Conservation (phyloP, 2,113 vertebrate species). For the Solenodon paradoxus region DNA sequence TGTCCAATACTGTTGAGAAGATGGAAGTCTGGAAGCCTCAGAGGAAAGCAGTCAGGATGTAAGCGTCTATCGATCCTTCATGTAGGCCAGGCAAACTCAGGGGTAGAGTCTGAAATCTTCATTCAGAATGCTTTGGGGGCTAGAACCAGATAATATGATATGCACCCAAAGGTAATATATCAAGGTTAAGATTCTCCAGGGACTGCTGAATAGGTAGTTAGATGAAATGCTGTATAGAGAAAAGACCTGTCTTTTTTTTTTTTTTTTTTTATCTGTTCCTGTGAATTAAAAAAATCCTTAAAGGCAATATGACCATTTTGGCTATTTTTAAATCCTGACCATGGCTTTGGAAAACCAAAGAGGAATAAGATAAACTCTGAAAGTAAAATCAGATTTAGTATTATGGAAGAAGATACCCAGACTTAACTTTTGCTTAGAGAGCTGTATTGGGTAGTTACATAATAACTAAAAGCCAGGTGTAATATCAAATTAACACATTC, state of each 20-base stretch:
- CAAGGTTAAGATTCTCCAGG: constrained; percentile 47
- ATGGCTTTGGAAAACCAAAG: constrained; percentile 35
- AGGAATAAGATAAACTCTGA: background rate
- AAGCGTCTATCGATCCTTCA: background rate
- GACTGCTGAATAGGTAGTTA: constrained; percentile 8
- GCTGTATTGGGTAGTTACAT: background rate
- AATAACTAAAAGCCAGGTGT: background rate
- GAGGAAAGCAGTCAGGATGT: background rate
- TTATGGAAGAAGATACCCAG: constrained; percentile 21
- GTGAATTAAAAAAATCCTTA: background rate
- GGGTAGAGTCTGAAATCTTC: background rate
- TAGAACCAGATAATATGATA: constrained; percentile 49
- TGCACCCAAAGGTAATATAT: constrained; percentile 61
- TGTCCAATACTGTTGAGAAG: background rate
- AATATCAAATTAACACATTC: background rate
- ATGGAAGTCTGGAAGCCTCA: background rate
- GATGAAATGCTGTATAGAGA: constrained; percentile 33
- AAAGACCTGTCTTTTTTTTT: background rate
- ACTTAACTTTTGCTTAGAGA: constrained; percentile 14
- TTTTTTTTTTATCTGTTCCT: constrained; percentile 47
- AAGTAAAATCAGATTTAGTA: constrained; percentile 35
- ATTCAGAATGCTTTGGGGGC: background rate
- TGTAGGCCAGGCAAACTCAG: background rate
- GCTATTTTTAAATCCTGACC: constrained; percentile 24
- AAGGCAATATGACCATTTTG: background rate